Conservation (phyloP, 2,113 vertebrate species). For the Columba janthina region DNA sequence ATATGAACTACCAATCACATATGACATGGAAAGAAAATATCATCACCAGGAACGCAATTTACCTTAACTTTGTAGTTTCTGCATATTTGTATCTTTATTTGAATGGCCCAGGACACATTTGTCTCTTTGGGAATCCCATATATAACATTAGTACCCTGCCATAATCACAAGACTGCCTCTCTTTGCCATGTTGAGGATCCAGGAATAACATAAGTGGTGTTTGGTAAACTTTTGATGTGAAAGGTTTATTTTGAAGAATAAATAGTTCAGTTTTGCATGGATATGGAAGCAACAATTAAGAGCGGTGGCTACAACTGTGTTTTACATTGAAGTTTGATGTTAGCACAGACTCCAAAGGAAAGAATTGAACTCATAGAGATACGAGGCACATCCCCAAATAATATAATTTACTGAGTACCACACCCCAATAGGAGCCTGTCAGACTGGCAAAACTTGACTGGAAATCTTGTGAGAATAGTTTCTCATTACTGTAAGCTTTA, state of each 20-base stretch:
- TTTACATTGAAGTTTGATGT: not conserved
- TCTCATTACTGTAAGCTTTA: not conserved
- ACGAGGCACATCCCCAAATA: not conserved
- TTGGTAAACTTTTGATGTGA: not conserved
- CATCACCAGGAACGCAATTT: not conserved
- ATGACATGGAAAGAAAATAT: not conserved
- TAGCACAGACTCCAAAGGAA: not conserved
- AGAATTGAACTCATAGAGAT: not conserved
- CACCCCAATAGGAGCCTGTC: not conserved
- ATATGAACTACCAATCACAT: not conserved
- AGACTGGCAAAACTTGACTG: not conserved
- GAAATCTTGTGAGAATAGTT: not conserved
- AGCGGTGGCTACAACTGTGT: not conserved
- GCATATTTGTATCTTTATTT: not conserved
- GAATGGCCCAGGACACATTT: not conserved
- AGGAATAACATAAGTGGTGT: not conserved
- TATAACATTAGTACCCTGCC: not conserved
- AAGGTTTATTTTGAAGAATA: not conserved
- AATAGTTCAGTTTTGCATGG: not conserved
- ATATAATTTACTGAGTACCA: not conserved
- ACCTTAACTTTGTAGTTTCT: not conserved
- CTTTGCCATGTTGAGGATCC: not conserved
- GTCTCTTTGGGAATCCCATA: not conserved
- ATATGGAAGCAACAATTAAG: not conserved
- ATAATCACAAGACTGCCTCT: not conserved